A percentile compares a stretch with the other conserved stretches of the same genome.
Evolutionary conservation across 2,113 vertebrate genomes (phyloP).

Genomic region (Plecturocebus donacophilus): DNA sequence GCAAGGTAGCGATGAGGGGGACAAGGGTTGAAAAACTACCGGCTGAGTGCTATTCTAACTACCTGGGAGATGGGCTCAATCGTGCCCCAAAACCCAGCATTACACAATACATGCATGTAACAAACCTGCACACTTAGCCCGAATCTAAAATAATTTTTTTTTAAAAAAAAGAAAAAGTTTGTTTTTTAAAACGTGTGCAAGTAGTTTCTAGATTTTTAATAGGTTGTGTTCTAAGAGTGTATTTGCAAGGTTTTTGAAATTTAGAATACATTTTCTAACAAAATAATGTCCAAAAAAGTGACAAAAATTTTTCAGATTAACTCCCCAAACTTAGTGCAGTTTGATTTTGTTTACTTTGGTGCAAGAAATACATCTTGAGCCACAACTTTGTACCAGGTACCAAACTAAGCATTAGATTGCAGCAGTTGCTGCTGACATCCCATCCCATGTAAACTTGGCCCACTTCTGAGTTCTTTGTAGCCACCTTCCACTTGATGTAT

Average conservation of each 20-base stretch:
- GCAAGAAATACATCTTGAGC: constrained; percentile 1
- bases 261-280: neutral
- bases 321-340: neutral
- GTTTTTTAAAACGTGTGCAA: neutral
- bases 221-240: neutral
- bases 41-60: no score
- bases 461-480: neutral
- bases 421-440: neutral
- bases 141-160: no score
- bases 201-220: neutral
- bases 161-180: no score
- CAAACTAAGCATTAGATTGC: neutral
- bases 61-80: no score
- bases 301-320: constrained; percentile 29
- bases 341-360: constrained; percentile 20
- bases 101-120: no score
- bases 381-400: neutral
- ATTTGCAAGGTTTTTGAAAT: constrained; percentile 22
- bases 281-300: neutral
- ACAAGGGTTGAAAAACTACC: no score
- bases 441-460: neutral
- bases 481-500: neutral
- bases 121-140: no score
- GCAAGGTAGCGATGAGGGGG: no score
- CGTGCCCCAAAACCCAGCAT: no score